phyloP scores from a whole-genome alignment of 2,113 vertebrate genomes.

The Suncus etruscus region DNA sequence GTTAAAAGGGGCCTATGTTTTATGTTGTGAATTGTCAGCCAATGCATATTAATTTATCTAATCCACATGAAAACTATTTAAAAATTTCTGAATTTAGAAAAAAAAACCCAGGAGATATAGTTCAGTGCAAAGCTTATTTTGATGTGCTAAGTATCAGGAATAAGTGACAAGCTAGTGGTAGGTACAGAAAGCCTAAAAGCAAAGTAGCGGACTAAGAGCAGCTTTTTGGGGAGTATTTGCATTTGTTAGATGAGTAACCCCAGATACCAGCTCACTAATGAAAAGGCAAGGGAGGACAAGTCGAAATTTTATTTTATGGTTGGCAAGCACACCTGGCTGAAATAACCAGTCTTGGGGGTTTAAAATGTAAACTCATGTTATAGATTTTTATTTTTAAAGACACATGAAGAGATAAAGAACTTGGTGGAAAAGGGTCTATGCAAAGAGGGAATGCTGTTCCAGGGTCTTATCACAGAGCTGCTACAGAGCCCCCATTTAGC shows the following conservation, averaged over 20 bases:
- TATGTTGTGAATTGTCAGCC: constrained; percentile 36
- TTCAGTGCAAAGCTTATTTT: constrained; percentile 19
- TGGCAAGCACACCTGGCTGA: constrained; percentile 40
- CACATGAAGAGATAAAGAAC: not conserved
- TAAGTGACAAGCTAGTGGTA: not conserved
- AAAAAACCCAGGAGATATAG: not conserved
- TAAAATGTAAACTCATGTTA: constrained; percentile 25
- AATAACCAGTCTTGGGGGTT: constrained; percentile 36
- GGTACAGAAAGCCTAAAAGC: constrained; percentile 30
- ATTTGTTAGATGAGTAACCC: not conserved
- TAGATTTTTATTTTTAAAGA: constrained; percentile 31
- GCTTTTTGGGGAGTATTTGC: not conserved
- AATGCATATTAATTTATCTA: constrained; percentile 46
- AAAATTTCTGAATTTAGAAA: not conserved
- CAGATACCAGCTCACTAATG: not conserved
- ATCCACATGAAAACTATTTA: constrained; percentile 31
- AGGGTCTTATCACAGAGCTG: not conserved
- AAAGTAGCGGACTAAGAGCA: constrained; percentile 9
- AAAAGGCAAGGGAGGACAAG: not conserved
- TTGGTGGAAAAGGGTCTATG: not conserved
- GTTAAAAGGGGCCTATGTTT: constrained; percentile 46
- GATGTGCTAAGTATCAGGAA: not conserved
- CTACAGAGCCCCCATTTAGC: not conserved
- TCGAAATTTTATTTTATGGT: constrained; percentile 12
- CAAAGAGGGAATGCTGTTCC: not conserved